Evolutionary conservation across 2,113 vertebrate genomes (phyloP).

Genomic region (Serilophus lunatus): DNA sequence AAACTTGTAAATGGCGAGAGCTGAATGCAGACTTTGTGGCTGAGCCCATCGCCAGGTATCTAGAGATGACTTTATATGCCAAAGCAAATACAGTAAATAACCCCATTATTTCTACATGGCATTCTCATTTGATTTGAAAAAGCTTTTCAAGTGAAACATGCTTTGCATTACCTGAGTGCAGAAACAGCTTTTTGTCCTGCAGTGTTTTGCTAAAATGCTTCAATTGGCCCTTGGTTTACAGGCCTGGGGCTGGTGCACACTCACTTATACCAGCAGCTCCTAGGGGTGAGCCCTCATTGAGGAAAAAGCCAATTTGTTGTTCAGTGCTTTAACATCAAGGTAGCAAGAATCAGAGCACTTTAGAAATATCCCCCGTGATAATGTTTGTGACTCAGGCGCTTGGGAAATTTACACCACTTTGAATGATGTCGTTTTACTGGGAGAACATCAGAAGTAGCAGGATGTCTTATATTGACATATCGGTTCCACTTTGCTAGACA

Average conservation of each 20-base stretch:
- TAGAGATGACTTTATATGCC: not conserved
- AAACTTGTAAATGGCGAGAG: not conserved
- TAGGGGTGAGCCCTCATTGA: not conserved
- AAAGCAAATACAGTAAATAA: not conserved
- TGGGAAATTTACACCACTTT: not conserved
- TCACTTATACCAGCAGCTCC: not conserved
- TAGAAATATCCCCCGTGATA: not conserved
- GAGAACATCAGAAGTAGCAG: slow-evolving; percentile 4
- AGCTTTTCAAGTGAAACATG: not conserved
- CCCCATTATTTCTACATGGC: not conserved
- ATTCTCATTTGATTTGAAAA: not conserved
- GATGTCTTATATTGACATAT: slow-evolving; percentile 30
- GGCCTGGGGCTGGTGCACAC: not conserved
- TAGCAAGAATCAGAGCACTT: not conserved
- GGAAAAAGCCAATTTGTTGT: not conserved
- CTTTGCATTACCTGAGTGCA: not conserved
- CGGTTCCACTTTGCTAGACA: slow-evolving; percentile 47
- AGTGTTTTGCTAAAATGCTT: not conserved
- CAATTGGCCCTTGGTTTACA: not conserved
- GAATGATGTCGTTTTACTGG: not conserved
- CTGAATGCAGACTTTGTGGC: not conserved
- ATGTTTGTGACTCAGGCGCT: not conserved
- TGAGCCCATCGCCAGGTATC: not conserved
- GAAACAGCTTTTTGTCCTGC: not conserved
- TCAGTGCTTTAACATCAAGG: not conserved